Evolutionary conservation across 2,113 vertebrate genomes (phyloP).

Genomic region (western clawed frog (Xenopus tropicalis)): DNA sequence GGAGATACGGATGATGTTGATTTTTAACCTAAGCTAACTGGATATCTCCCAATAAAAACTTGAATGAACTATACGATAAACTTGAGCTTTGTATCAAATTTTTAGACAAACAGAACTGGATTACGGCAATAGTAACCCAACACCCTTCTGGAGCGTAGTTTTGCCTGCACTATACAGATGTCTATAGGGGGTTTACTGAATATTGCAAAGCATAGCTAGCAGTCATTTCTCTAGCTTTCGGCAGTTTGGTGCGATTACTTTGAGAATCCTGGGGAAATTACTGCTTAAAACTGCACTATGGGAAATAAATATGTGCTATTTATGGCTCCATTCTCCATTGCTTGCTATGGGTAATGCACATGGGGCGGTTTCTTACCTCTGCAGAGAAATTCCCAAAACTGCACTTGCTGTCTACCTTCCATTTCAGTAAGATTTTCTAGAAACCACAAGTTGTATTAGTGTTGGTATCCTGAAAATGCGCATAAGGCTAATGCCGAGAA

Average conservation of each 20-base stretch:
- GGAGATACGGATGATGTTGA: conserved; percentile 83
- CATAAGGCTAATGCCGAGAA: too few relatives aligned
- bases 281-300: background rate
- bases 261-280: background rate
- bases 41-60: background rate
- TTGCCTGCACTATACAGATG: background rate
- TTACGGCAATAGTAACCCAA: too few relatives aligned
- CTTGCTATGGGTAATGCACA: too few relatives aligned
- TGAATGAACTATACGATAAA: background rate
- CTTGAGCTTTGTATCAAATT: conserved; percentile 12
- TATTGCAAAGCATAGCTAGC: background rate
- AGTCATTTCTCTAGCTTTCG: background rate
- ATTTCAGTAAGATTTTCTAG: too few relatives aligned
- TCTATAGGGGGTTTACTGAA: background rate
- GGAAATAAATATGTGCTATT: too few relatives aligned
- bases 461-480: too few relatives aligned
- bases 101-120: background rate
- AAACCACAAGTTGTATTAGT: too few relatives aligned
- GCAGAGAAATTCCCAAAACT: too few relatives aligned
- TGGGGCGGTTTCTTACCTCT: too few relatives aligned
- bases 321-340: too few relatives aligned
- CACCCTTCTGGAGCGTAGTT: background rate
- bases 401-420: too few relatives aligned
- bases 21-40: conserved; percentile 63
- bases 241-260: background rate